Evolutionary conservation across 2,797 vertebrate species (phyloP).

Genomic region (Furcifer pardalis): DNA sequence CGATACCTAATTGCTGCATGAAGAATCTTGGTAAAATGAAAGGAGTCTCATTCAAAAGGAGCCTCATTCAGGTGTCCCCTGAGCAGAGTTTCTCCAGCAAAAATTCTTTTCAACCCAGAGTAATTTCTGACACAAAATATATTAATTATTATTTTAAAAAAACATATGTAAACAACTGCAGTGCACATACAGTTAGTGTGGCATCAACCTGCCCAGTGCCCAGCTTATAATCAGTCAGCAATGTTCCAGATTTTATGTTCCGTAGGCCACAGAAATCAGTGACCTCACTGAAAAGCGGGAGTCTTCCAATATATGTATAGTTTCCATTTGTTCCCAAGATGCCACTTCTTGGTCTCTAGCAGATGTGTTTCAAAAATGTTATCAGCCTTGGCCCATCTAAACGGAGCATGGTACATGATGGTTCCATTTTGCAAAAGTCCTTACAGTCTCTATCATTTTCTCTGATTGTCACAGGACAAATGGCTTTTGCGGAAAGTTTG

Average conservation of each 20-base stretch:
- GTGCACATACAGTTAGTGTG: not conserved
- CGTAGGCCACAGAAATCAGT: not conserved
- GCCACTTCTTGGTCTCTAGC: not conserved
- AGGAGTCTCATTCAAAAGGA: too few species aligned
- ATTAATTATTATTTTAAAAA: too few species aligned
- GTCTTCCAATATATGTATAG: not conserved
- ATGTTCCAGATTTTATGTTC: not conserved
- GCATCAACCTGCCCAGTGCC: not conserved
- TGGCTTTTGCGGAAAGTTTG: not conserved
- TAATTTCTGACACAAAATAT: too few species aligned
- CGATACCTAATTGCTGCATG: too few species aligned
- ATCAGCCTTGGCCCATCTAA: not conserved
- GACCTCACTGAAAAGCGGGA: not conserved
- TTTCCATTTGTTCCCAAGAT: not conserved
- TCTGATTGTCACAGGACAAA: not conserved
- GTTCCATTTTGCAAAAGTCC: not conserved
- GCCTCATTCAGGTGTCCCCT: too few species aligned
- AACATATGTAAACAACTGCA: not conserved
- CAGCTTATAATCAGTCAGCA: not conserved
- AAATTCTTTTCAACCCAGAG: too few species aligned
- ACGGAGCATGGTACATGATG: not conserved
- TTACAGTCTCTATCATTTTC: not conserved
- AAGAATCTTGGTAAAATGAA: too few species aligned
- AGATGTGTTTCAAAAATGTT: not conserved
- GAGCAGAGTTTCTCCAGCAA: too few species aligned